Conservation (phyloP, 2,888 invertebrate genomes). For the Pristionchus fissidentatus region DNA sequence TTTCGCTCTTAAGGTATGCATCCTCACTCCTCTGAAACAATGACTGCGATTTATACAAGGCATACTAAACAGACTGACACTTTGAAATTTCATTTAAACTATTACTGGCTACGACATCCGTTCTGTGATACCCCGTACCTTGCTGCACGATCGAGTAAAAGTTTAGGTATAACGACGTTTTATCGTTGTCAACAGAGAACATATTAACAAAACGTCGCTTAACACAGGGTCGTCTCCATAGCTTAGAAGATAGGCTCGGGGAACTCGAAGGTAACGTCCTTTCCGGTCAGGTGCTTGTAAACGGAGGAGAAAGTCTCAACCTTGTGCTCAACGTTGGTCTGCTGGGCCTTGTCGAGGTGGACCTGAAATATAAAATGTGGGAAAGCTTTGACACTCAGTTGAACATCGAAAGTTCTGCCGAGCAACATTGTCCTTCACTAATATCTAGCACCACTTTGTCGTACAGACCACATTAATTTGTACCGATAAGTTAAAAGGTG, state of each 20-base stretch:
- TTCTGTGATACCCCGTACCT: no score
- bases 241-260: slow-evolving; percentile 85
- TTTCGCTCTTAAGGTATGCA: no score
- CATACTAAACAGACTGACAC: no score
- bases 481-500: background rate
- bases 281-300: slow-evolving; percentile 98
- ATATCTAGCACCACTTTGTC: slow-evolving; percentile 18
- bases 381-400: slow-evolving; percentile 47
- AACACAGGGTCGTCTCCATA: slow-evolving; percentile 53
- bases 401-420: slow-evolving; percentile 41
- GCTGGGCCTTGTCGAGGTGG: slow-evolving; percentile 92
- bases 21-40: no score
- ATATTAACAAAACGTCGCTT: slow-evolving; percentile 35
- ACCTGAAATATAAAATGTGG: slow-evolving; percentile 57
- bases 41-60: no score
- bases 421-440: slow-evolving; percentile 49
- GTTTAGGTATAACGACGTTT: slow-evolving; percentile 15
- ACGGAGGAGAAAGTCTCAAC: slow-evolving; percentile 94
- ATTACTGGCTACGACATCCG: no score
- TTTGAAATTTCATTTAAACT: no score
- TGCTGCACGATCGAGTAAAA: no score
- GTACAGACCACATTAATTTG: slow-evolving; percentile 31
- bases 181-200: slow-evolving; percentile 32
- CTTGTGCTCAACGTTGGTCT: slow-evolving; percentile 99
- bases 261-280: slow-evolving; percentile 98